These are phyloP conservation scores for Jacana jacana DNA, from an alignment of 2,113 vertebrate genomes.

Conservation along the genomic window DNA sequence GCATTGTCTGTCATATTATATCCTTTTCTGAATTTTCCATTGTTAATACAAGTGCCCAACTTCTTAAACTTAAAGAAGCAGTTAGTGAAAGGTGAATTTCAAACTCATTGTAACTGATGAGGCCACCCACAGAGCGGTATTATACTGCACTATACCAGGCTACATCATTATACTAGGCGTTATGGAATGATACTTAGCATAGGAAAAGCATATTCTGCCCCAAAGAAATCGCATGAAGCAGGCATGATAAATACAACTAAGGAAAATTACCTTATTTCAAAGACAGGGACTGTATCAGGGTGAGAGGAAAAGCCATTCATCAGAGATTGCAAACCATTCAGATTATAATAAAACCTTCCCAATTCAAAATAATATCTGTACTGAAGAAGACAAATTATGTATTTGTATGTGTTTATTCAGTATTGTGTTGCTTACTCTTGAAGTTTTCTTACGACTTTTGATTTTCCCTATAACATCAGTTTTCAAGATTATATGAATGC, in stretches of 20 bases:
- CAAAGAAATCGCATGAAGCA: neutral
- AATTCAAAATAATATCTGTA: neutral
- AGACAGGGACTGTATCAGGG: neutral
- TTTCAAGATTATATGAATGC: neutral
- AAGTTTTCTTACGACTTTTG: neutral
- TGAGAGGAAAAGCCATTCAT: neutral
- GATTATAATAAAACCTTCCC: neutral
- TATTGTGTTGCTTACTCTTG: neutral
- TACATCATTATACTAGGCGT: neutral
- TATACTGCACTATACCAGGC: neutral
- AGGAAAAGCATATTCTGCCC: neutral
- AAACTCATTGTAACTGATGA: neutral
- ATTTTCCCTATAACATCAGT: neutral
- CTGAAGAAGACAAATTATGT: neutral
- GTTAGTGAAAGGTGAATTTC: neutral
- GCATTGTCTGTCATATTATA: neutral
- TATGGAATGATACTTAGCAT: neutral
- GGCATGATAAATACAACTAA: neutral
- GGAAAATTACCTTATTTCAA: neutral
- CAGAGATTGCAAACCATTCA: neutral
- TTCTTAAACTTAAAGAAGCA: neutral
- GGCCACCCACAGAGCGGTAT: neutral
- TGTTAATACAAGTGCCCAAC: neutral
- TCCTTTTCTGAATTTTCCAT: neutral
- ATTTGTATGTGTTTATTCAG: neutral